Percentiles rank a stretch among this genome's conserved stretches.
Evolutionary conservation across 2,797 vertebrate genomes (phyloP).

Genomic region (Anas capensis): DNA sequence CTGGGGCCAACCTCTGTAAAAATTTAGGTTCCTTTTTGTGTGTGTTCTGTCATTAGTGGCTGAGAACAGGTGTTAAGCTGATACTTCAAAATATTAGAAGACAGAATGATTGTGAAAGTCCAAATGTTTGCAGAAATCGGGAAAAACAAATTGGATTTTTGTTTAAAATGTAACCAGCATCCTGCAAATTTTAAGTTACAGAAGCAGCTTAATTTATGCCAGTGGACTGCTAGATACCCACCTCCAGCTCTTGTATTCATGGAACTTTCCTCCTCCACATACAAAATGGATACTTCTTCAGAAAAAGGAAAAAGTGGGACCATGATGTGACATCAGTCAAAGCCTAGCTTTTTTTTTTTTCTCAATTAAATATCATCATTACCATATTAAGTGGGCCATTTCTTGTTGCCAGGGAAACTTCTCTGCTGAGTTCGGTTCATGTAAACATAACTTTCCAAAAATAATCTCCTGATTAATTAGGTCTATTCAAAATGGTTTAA

Average conservation of each 20-base stretch:
- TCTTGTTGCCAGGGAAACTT: conserved; percentile 69
- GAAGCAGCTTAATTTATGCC: background rate
- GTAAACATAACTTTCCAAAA: conserved; percentile 71
- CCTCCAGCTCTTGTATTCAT: background rate
- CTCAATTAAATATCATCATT: conserved; percentile 63
- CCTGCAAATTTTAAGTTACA: background rate
- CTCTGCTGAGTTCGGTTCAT: conserved; percentile 50
- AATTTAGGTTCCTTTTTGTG: background rate
- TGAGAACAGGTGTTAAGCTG: background rate
- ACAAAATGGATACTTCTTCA: background rate
- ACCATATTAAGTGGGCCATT: conserved; percentile 71
- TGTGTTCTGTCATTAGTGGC: background rate
- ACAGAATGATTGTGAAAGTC: background rate
- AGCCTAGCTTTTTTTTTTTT: background rate
- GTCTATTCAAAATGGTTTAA: conserved; percentile 9
- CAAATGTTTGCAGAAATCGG: background rate
- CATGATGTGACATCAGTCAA: conserved; percentile 10
- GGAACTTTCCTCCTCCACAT: background rate
- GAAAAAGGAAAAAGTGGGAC: background rate
- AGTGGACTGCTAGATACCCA: background rate
- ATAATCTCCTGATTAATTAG: conserved; percentile 70
- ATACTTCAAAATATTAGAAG: background rate
- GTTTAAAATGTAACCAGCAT: background rate
- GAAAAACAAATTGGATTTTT: background rate
- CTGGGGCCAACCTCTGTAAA: background rate